Evolutionary conservation across 2,113 vertebrate species (phyloP), one percentile per base, ranked within the genome.

Genomic region (Bufo gargarizans): DNA sequence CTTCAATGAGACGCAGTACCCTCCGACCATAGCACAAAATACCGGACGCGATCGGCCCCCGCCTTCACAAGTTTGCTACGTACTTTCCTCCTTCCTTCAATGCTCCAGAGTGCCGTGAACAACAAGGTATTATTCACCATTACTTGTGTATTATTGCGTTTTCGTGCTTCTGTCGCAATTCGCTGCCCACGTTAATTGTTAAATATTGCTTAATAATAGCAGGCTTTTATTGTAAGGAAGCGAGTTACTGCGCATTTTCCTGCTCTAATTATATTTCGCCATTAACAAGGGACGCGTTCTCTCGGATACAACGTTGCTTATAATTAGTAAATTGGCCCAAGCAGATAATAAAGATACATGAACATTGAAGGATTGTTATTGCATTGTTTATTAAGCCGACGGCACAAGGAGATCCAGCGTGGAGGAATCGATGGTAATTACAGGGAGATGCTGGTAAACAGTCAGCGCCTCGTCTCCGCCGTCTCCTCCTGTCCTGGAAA

Each of bases 241-340:
- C 9, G 47, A 72, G 65, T 22, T 22, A 22, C 81, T 67, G 43
- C 59, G 45, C 81, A 67, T 67, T 82, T 67, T 67, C 63, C 8
- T 59, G 43, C 81, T 82, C 81, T 82, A 82, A 82, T 82, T 82
- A 82, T 82, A 50, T 82, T 59, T 65, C 50, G 81, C 81, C 22
- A 59, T 65, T 84, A 71, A 72, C 67, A 84, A 84, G 63, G 63
- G 67, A 84, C 82, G 49, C 13, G 65, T 71, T 53, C 47, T 56
- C 67, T 8, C 19, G n/a, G n/a, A 84, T 72, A 71, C 50, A 55
- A 43, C 82, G 65, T 17, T 56, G 49, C 82, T 72, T 56, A 56
- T 84, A 84, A 84, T 84, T 84, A 84, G 82, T 43, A 84, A 84
- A 82, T 72, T 84, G 82, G 82, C 82, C n/a, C 82, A 56, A 71